Evolutionary conservation across 2,797 vertebrate genomes (phyloP).

Genomic region (Atherinosoma microstoma): DNA sequence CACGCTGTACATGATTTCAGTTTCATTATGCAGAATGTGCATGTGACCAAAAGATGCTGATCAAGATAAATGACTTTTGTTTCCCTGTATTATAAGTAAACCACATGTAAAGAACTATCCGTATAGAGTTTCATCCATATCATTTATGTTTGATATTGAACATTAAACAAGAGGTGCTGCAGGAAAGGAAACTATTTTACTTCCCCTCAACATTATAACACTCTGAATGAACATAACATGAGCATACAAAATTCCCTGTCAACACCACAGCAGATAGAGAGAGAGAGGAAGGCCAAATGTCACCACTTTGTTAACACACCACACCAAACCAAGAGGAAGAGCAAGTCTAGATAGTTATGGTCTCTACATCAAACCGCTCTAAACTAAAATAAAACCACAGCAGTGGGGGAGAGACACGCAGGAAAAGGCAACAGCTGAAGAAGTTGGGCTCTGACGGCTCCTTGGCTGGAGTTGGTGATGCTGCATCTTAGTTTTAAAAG

Average conservation of each 20-base stretch:
- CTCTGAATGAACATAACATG: neutral
- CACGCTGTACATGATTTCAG: neutral
- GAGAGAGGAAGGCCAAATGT: neutral
- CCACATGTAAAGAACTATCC: neutral
- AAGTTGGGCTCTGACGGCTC: neutral
- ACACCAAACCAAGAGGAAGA: slow-evolving; percentile 32
- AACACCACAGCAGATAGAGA: neutral
- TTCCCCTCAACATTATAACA: neutral
- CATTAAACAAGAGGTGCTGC: neutral
- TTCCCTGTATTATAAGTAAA: neutral
- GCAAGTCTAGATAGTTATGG: slow-evolving; percentile 1
- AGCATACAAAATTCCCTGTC: neutral
- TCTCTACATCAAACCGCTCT: slow-evolving; percentile 11
- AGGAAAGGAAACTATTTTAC: neutral
- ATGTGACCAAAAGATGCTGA: neutral
- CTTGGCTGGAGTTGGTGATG: neutral
- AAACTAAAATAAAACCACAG: neutral
- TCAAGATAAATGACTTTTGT: neutral
- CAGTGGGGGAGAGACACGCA: neutral
- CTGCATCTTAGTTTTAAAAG: slow-evolving; percentile 6
- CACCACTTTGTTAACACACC: slow-evolving; percentile 14
- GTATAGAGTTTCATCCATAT: neutral
- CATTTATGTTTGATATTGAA: neutral
- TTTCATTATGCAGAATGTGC: neutral
- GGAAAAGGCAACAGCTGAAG: slow-evolving; percentile 1